Base-by-base conservation (phyloP, 2,797 vertebrate genomes). In the Anisognathus igniventris region DNA sequence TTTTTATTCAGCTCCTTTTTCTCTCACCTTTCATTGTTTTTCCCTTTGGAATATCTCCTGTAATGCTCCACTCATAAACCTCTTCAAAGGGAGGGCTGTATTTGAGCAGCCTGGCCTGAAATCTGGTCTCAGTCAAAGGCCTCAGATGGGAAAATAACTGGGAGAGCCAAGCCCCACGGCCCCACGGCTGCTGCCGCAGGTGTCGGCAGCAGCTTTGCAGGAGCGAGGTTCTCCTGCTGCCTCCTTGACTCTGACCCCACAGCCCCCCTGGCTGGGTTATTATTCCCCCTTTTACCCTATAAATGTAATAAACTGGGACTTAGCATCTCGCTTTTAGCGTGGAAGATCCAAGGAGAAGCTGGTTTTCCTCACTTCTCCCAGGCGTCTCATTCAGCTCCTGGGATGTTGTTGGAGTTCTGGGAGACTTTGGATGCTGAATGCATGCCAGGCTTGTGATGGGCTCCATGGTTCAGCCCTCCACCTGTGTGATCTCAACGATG, bases 41-140 rank as follows among this genome's bases (percentile, higher is more conserved):
- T 94, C 95, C 95, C 75, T 91, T 96, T 88, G 95, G 95, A 96
- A 95, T 94, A 96, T 95, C 90, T 96, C 94, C 91, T 93, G 84
- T 87, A 95, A 94, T 22, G 95, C 95, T 97, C 95, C 79, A 90
- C 62, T 92, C 91, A 87, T 82, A 94, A 97, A 96, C 51, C 58
- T 82, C 92, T 94, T 83, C 94, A 89, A 93, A 96, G 76, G 54
- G 51, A 88, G 74, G 61, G 60, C 89, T 95, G 57, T 72, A 86
- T 73, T 86, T 91, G 83, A 97, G 84, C 71, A 91, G 83, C 83
- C 73, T 77, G 73, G 83, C 93, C 93, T 80, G 81, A 96, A 96
- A 97, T 97, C 88, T 96, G 96, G 83, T 96, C 94, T 82, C 90
- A 92, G 94, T 95, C 84, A 64, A 96, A 88, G 89, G 88, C 92